These are phyloP conservation scores for Cheilosia vernalis DNA, from an alignment of 2,888 invertebrate species.

Conservation along the genomic window DNA sequence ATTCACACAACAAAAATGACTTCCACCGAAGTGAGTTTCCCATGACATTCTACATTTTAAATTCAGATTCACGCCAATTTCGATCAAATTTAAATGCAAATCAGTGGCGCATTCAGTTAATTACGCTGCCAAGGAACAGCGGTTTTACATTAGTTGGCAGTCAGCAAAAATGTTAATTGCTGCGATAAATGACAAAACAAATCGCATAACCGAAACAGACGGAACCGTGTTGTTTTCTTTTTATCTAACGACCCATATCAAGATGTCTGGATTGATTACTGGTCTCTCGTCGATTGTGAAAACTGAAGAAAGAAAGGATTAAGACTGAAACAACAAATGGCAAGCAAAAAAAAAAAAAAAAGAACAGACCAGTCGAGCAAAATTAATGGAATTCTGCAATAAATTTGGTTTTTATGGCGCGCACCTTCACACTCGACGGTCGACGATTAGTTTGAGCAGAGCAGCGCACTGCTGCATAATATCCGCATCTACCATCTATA, in stretches of 20 bases:
- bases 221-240: slow-evolving; percentile 6
- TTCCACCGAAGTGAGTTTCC: slow-evolving; percentile 66
- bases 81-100: slow-evolving; percentile 71
- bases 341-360: neutral
- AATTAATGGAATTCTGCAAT: slow-evolving; percentile 83
- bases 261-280: slow-evolving; percentile 71
- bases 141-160: slow-evolving; percentile 74
- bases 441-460: slow-evolving; percentile 44
- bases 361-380: slow-evolving; percentile 72
- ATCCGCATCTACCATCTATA: slow-evolving; percentile 36
- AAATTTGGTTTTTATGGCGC: slow-evolving; percentile 81
- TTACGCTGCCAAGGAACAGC: slow-evolving; percentile 71
- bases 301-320: slow-evolving; percentile 25
- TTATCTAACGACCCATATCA: slow-evolving; percentile 43
- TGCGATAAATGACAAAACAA: slow-evolving; percentile 72
- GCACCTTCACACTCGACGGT: slow-evolving; percentile 57
- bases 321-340: neutral
- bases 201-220: slow-evolving; percentile 51
- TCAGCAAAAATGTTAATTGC: slow-evolving; percentile 66
- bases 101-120: slow-evolving; percentile 73
- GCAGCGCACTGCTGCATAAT: slow-evolving; percentile 15
- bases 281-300: slow-evolving; percentile 18
- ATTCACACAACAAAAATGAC: slow-evolving; percentile 53
- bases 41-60: slow-evolving; percentile 58
- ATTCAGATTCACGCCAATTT: slow-evolving; percentile 65